Percentiles rank a stretch among this genome's conserved stretches.
These are phyloP conservation scores for Hymenochirus boettgeri DNA, from an alignment of 2,113 vertebrate genomes.

Conservation along the genomic window DNA sequence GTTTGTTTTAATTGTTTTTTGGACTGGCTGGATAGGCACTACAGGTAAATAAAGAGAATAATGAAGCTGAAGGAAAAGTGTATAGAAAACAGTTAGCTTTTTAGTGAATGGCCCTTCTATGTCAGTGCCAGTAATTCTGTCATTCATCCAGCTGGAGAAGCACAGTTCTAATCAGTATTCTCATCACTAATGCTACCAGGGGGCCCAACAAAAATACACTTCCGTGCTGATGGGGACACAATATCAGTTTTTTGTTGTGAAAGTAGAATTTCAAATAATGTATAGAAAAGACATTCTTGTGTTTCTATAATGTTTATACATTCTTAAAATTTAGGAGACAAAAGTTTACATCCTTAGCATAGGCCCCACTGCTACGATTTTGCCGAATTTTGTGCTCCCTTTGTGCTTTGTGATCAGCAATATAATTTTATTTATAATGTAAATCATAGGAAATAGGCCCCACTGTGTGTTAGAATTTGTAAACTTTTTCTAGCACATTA, in stretches of 20 bases:
- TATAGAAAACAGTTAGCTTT: background rate
- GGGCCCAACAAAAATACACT: slow-evolving; percentile 13
- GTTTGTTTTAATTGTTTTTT: too few relatives aligned
- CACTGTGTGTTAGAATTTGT: too few relatives aligned
- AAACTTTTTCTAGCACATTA: too few relatives aligned
- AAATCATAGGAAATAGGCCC: too few relatives aligned
- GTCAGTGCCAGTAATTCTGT: slow-evolving; percentile 7
- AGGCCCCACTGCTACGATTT: too few relatives aligned
- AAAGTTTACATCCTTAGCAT: too few relatives aligned
- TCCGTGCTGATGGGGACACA: slow-evolving; percentile 8
- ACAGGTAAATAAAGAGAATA: background rate
- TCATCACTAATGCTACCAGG: slow-evolving; percentile 17
- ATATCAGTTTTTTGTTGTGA: background rate
- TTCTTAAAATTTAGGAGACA: too few relatives aligned
- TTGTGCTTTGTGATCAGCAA: too few relatives aligned
- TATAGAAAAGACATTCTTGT: too few relatives aligned
- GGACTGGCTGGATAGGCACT: background rate
- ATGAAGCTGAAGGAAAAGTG: background rate
- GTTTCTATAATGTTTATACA: too few relatives aligned
- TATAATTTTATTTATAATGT: too few relatives aligned
- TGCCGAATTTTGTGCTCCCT: too few relatives aligned
- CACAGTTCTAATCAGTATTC: slow-evolving; percentile 15
- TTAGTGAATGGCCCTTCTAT: slow-evolving; percentile 21
- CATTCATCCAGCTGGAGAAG: slow-evolving; percentile 23
- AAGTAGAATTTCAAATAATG: background rate